Evolutionary conservation across 2,797 vertebrate species (phyloP), one percentile per base, ranked within the genome.

Genomic region (Orestias chungarensis): DNA sequence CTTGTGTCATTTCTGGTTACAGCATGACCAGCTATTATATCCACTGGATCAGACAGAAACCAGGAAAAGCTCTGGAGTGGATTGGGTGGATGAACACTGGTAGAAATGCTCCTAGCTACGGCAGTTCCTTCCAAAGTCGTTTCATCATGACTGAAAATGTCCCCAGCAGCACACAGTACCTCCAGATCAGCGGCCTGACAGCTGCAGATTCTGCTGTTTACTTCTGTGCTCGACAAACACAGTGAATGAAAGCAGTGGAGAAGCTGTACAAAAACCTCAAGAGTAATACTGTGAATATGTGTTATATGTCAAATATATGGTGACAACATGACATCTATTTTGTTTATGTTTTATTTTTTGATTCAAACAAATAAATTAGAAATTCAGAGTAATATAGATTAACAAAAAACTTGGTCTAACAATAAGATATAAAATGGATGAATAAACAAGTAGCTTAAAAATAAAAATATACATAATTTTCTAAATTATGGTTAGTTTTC

Each of bases 171-270:
- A 61, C 18, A 18, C 57, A 61, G 33, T 61, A 38, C 33, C 33
- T 61, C 0, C 9, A 61, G 33, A 61, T 61, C 57, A 61, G 20
- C 1, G 38, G 57, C 0, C 33, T 61, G 57, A 61, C 33, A 38
- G 57, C 57, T 11, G 57, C 35, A 61, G 33, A 61, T 38, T 61
- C 57, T 61, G 57, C 57, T 61, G 33, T 61, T 61, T 61, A 61
- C 10, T 61, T 61, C 57, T 61, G 57, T 6, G 33, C 57, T 61
- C 57, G 57, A 23, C 0, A 61, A 4, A 38, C 57, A 61, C 57
- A 61, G 29, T 61, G 57, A 61, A 9, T 23, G 57, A 61, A 61
- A 12, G 20, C 33, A 61, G 57, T 11, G 10, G 1, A 61, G 1
- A 31, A 61, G 33, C 57, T 61, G 57, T 10, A 61, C 57, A 35